These are phyloP conservation scores for Dione vanillae DNA, from an alignment of 2,888 invertebrate species.

Conservation along the genomic window DNA sequence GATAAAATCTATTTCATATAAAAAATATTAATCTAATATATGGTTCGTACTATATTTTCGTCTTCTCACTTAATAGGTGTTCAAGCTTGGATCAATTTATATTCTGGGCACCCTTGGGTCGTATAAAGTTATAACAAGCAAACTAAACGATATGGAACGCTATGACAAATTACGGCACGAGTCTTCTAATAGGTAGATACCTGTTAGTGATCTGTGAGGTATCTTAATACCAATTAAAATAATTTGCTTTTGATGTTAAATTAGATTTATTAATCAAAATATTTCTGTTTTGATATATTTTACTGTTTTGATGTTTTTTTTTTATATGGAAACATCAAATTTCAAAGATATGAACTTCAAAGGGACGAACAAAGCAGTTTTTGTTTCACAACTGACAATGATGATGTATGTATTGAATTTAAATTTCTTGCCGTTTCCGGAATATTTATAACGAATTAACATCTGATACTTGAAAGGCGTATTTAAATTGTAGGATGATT, in stretches of 20 bases:
- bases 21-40: no score
- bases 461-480: background rate
- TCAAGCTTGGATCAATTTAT: slow-evolving; percentile 60
- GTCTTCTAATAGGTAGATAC: slow-evolving; percentile 54
- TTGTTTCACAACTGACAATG: slow-evolving; percentile 9
- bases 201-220: slow-evolving; percentile 45
- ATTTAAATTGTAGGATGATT: background rate
- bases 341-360: slow-evolving; percentile 16
- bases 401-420: slow-evolving; percentile 3
- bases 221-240: slow-evolving; percentile 41
- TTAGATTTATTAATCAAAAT: background rate
- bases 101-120: slow-evolving; percentile 65
- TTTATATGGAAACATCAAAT: background rate
- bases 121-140: slow-evolving; percentile 77
- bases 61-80: slow-evolving; percentile 38
- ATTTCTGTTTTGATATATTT: background rate
- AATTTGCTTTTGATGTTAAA: slow-evolving; percentile 2
- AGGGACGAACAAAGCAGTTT: slow-evolving; percentile 3
- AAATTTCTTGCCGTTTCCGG: background rate
- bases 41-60: slow-evolving; percentile 32
- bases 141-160: slow-evolving; percentile 73
- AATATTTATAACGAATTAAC: background rate
- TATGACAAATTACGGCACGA: slow-evolving; percentile 61
- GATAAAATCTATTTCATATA: no score
- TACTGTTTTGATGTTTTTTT: background rate